Percentiles rank a stretch among this genome's conserved stretches.
Evolutionary conservation across 1,140 invertebrate species (phyloP).

Genomic region (Ips nitidus): DNA sequence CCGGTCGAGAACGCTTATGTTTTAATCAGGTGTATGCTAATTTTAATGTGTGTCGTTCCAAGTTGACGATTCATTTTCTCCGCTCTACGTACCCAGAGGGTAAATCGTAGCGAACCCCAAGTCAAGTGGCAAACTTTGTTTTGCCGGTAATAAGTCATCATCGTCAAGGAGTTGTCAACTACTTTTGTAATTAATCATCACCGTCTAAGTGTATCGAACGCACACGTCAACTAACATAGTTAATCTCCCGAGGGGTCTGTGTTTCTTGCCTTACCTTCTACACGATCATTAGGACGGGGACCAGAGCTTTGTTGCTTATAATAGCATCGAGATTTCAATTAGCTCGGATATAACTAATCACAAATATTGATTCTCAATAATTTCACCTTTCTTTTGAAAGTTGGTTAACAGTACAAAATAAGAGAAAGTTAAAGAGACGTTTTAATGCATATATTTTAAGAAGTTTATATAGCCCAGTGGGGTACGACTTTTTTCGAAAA

Average conservation of each 20-base stretch:
- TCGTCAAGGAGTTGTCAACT: constrained; percentile 31
- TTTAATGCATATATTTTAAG: too few species aligned
- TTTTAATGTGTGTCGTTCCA: constrained; percentile 26
- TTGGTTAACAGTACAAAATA: too few species aligned
- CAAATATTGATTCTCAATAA: too few species aligned
- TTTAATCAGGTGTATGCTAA: constrained; percentile 35
- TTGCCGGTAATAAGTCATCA: constrained; percentile 31
- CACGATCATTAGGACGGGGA: constrained; percentile 15
- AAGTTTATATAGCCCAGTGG: too few species aligned
- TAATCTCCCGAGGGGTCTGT: constrained; percentile 29
- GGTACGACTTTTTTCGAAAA: too few species aligned
- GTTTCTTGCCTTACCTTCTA: constrained; percentile 26
- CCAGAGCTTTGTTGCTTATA: too few species aligned
- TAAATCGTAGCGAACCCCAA: constrained; percentile 1
- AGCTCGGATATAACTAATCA: too few species aligned
- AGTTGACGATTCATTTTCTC: constrained; percentile 10
- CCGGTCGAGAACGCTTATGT: constrained; percentile 23
- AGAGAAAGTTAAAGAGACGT: too few species aligned
- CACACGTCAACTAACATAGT: constrained; percentile 31
- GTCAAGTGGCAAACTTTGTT: constrained; percentile 22
- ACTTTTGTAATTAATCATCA: constrained; percentile 32
- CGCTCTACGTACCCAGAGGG: neutral
- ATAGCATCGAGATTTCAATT: too few species aligned
- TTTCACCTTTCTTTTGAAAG: too few species aligned
- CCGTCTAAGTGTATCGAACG: constrained; percentile 24